A percentile compares a stretch with the other conserved stretches of the same genome.
These are phyloP conservation scores for Morphnarchus princeps DNA, from an alignment of 2,113 vertebrate species.

Conservation along the genomic window DNA sequence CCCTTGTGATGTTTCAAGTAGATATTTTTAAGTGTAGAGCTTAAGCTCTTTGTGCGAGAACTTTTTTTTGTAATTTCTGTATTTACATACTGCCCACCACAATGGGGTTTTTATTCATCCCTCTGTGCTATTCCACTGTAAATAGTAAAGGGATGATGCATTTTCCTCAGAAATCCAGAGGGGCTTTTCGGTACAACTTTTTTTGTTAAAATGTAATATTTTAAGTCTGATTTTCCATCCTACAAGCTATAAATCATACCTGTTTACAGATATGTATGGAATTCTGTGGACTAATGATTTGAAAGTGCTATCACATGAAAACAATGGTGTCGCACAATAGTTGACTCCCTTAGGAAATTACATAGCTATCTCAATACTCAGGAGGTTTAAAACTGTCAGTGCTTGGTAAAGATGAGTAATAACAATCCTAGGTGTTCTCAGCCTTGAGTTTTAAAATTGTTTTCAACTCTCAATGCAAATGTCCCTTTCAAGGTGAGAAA, in stretches of 20 bases:
- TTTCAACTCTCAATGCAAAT: conserved; percentile 70
- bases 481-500: conserved; percentile 66
- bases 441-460: conserved; percentile 65
- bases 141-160: background rate
- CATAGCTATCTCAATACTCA: conserved; percentile 55
- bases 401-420: conserved; percentile 62
- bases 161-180: background rate
- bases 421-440: conserved; percentile 62
- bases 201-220: background rate
- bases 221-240: background rate
- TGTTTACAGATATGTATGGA: conserved; percentile 12
- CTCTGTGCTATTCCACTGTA: background rate
- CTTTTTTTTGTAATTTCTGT: background rate
- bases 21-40: background rate
- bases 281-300: conserved; percentile 28
- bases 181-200: background rate
- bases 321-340: conserved; percentile 34
- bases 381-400: conserved; percentile 61
- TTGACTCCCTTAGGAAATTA: conserved; percentile 62
- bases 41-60: background rate
- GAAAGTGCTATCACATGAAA: conserved; percentile 35
- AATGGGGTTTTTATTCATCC: background rate
- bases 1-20: background rate
- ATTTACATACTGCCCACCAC: background rate
- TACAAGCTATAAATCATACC: conserved; percentile 46